A percentile compares a stretch with the other conserved stretches of the same genome.
phyloP scores from a whole-genome alignment of 2,113 vertebrate species.

The Neolamprologus cancellatus region DNA sequence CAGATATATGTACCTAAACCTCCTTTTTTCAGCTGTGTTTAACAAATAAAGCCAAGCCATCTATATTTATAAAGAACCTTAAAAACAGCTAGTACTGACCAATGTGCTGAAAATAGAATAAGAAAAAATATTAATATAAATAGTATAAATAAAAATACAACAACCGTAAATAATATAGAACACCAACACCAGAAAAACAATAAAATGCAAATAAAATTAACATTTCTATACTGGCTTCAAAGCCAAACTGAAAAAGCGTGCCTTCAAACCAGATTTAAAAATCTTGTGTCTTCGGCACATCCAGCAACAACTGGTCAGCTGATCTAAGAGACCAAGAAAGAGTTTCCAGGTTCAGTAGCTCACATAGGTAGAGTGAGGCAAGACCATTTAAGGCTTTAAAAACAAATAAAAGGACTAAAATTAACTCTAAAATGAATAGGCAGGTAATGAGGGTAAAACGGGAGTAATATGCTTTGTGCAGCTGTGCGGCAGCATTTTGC shows the following conservation, averaged over 20 bases:
- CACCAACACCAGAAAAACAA: background rate
- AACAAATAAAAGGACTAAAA: background rate
- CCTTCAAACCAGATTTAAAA: background rate
- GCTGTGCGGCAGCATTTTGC: background rate
- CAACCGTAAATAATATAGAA: background rate
- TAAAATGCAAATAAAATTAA: background rate
- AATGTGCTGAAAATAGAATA: background rate
- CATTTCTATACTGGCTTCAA: background rate
- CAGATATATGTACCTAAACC: fast-evolving
- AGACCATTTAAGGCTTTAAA: background rate
- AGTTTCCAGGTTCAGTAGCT: background rate
- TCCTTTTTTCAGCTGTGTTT: background rate
- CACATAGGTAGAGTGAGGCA: fast-evolving
- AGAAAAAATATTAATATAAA: background rate
- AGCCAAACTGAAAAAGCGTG: background rate
- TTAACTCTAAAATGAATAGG: background rate
- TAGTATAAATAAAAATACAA: background rate
- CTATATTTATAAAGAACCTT: fast-evolving
- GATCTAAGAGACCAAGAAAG: background rate
- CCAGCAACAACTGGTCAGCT: background rate
- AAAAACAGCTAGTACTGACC: background rate
- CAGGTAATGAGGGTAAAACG: background rate
- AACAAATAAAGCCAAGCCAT: background rate
- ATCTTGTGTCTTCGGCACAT: fast-evolving
- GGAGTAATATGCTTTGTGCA: background rate